Base-by-base conservation (phyloP, 2,113 vertebrate species). In the Aepyceros melampus region DNA sequence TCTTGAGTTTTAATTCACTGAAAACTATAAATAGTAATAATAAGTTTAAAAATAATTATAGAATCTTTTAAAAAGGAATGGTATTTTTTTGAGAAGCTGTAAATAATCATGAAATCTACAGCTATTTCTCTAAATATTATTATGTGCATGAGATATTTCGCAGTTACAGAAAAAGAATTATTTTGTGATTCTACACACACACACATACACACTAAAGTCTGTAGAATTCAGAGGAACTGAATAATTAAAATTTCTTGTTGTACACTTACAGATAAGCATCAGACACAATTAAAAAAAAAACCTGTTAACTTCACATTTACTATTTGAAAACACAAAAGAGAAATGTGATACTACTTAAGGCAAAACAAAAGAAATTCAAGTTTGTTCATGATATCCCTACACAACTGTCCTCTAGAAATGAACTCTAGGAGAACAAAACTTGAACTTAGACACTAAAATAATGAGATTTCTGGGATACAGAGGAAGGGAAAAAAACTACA, bases 101-200 rank as follows among this genome's bases (percentile, higher is more conserved):
- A 21, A 93, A 86, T 91, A 97, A 47, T 29, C 45, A 93, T 43
- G 31, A 93, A 94, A 97, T 58, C 40, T 74, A 90, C 33, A 95
- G 78, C 12, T 94, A 17, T 51, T 95, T 91, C 36, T 92, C 53
- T 67, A 12, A 67, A 91, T 76, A 76, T 16, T 93, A 83, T 49
- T 60, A 71, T 71, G 23, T 79, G 14, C 60, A 84, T 27, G 76
- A 64, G 55, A 96, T 58, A 89, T 87, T 87, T 83, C 81, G 55
- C n/a, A 36, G n/a, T 17, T 56, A 40, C 14, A 31, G 27, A 2
- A 2, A 36, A 74, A 56, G 2, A 12, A 94, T 83, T 90, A 85
- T 79, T 95, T 90, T 96, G 25, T 82, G 15, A 88, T 31, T 16
- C 43, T 83, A 64, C 5, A 3, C 79, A 96, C 76, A 81, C 7